A percentile compares a stretch with the other conserved stretches of the same genome.
Conservation (phyloP, 1,140 invertebrate species). For the Argopecten irradians region DNA sequence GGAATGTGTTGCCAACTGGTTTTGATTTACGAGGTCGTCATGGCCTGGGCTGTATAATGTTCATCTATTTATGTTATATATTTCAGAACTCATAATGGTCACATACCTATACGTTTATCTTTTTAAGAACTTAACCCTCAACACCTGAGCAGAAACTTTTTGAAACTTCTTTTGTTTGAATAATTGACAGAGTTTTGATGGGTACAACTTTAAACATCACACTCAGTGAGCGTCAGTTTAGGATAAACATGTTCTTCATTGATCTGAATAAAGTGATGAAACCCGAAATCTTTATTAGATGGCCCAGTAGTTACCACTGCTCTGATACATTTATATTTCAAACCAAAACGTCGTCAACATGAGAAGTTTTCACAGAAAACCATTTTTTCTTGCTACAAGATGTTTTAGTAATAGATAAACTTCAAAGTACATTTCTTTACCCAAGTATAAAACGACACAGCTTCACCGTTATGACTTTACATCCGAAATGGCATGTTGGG, state of each 20-base stretch:
- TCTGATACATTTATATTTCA: too few relatives aligned
- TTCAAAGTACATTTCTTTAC: neutral
- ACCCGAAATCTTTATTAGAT: too few relatives aligned
- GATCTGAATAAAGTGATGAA: too few relatives aligned
- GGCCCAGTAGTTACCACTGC: too few relatives aligned
- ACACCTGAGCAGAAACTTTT: neutral
- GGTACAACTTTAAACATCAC: too few relatives aligned
- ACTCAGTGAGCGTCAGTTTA: too few relatives aligned
- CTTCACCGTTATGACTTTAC: neutral
- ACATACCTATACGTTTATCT: neutral
- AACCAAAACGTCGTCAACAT: too few relatives aligned
- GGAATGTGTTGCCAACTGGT: too few relatives aligned
- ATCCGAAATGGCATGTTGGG: neutral
- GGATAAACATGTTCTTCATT: too few relatives aligned
- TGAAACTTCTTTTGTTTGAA: too few relatives aligned
- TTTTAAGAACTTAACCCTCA: neutral
- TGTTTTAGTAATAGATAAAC: neutral
- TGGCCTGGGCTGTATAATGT: neutral
- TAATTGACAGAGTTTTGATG: too few relatives aligned
- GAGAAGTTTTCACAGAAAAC: too few relatives aligned
- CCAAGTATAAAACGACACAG: neutral
- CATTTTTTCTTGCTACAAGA: neutral
- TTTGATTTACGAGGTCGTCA: neutral
- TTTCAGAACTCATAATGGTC: neutral
- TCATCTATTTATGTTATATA: neutral